Evolutionary conservation across 1,140 invertebrate genomes (phyloP).

Genomic region (Stegodyphus dumicola): DNA sequence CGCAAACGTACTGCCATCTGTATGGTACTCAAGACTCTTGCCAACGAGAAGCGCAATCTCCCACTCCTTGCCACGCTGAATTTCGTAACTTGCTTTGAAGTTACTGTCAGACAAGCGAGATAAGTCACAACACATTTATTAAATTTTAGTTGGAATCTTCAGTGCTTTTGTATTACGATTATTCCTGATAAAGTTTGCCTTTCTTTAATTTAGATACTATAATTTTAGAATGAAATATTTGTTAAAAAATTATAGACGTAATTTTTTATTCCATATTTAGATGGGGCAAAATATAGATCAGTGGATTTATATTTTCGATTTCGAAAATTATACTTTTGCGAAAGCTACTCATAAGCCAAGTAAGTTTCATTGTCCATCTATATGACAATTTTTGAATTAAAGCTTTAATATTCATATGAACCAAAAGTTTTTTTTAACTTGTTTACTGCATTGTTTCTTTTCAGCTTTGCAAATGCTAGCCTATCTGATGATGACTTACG

Average conservation of each 20-base stretch:
- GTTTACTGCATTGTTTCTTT: background rate
- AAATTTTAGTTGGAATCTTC: no score
- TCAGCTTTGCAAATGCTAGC: conserved; percentile 38
- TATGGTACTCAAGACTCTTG: no score
- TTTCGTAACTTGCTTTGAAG: no score
- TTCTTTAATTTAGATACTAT: background rate
- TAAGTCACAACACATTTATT: no score
- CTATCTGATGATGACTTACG: conserved; percentile 44
- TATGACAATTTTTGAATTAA: no score
- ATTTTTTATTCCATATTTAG: conserved; percentile 2
- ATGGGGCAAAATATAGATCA: conserved; percentile 6
- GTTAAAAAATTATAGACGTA: no score
- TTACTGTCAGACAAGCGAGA: no score
- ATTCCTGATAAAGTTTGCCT: background rate
- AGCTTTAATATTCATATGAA: background rate
- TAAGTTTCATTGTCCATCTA: background rate
- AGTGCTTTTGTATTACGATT: no score
- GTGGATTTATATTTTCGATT: conserved; percentile 56
- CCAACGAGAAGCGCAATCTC: no score
- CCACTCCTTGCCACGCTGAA: no score
- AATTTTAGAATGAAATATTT: background rate
- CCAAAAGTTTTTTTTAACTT: background rate
- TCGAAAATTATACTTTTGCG: conserved; percentile 42
- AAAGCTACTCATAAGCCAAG: conserved; percentile 53
- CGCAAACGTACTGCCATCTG: no score